Percentiles rank a stretch among this genome's conserved stretches.
These are phyloP conservation scores for Ammospiza nelsoni DNA, from an alignment of 2,113 vertebrate genomes.

Conservation along the genomic window DNA sequence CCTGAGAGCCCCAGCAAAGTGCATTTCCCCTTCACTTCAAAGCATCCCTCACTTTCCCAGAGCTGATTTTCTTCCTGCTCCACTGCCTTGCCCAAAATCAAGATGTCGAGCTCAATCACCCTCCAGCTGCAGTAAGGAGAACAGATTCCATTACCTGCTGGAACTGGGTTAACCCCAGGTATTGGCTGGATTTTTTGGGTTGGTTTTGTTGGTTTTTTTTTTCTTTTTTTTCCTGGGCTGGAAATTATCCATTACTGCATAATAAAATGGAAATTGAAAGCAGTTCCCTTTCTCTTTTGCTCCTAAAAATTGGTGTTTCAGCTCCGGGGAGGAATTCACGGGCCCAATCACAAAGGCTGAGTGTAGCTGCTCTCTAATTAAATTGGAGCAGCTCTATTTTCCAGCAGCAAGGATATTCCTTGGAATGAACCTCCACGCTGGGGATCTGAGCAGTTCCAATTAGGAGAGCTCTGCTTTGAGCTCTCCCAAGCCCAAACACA, in stretches of 20 bases:
- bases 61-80: slow-evolving; percentile 10
- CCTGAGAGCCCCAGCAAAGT: not conserved
- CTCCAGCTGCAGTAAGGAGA: slow-evolving; percentile 4
- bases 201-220: rapidly evolving
- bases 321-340: slow-evolving; percentile 14
- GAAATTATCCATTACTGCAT: slow-evolving; percentile 24
- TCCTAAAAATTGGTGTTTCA: slow-evolving; percentile 1
- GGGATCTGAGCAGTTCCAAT: slow-evolving; percentile 11
- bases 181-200: not conserved
- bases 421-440: slow-evolving; percentile 41
- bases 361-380: not conserved
- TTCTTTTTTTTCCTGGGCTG: not conserved
- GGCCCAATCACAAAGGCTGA: not conserved
- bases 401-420: slow-evolving; percentile 25
- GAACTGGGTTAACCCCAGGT: slow-evolving; percentile 39
- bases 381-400: slow-evolving; percentile 10
- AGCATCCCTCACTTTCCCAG: not conserved
- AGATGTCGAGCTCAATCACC: not conserved
- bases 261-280: slow-evolving; percentile 50
- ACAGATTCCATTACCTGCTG: slow-evolving; percentile 39
- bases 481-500: slow-evolving; percentile 39
- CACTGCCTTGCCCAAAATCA: not conserved
- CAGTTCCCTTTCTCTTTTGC: slow-evolving; percentile 23
- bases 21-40: slow-evolving; percentile 8
- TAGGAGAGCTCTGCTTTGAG: slow-evolving; percentile 35